These are phyloP conservation scores for Pseudomyrmex cubaensis DNA, from an alignment of 1,140 invertebrate genomes.

Conservation along the genomic window DNA sequence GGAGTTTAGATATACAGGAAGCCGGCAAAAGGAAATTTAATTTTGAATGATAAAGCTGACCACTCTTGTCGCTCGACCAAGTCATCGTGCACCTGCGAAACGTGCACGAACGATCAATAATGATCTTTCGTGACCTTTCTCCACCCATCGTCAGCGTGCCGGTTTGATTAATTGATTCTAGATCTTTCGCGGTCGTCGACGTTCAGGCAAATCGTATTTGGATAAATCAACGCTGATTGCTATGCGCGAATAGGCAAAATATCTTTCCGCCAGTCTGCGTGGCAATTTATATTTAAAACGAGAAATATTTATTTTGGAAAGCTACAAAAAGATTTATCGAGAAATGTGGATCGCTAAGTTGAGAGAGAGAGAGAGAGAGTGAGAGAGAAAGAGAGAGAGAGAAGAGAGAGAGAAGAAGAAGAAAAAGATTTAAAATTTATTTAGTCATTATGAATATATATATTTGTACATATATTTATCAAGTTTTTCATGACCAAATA, in stretches of 20 bases:
- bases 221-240: conserved; percentile 42
- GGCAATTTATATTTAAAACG: neutral
- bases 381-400: too few species aligned
- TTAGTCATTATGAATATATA: too few species aligned
- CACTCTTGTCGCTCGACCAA: conserved; percentile 21
- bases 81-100: conserved; percentile 46
- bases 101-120: conserved; percentile 33
- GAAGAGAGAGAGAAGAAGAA: too few species aligned
- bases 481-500: too few species aligned
- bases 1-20: too few species aligned
- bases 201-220: conserved; percentile 29
- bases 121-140: conserved; percentile 47
- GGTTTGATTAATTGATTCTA: conserved; percentile 63
- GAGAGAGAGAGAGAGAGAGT: too few species aligned
- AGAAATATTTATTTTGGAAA: neutral
- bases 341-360: neutral
- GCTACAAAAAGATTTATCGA: neutral
- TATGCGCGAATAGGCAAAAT: neutral
- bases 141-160: neutral
- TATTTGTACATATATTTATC: too few species aligned
- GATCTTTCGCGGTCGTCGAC: neutral
- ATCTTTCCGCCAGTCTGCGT: neutral
- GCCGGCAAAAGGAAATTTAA: too few species aligned
- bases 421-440: neutral
- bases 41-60: neutral